A percentile compares a stretch with the other conserved stretches of the same genome.
Evolutionary conservation across 2,113 vertebrate species (phyloP).

Genomic region (Perca schrenkii): DNA sequence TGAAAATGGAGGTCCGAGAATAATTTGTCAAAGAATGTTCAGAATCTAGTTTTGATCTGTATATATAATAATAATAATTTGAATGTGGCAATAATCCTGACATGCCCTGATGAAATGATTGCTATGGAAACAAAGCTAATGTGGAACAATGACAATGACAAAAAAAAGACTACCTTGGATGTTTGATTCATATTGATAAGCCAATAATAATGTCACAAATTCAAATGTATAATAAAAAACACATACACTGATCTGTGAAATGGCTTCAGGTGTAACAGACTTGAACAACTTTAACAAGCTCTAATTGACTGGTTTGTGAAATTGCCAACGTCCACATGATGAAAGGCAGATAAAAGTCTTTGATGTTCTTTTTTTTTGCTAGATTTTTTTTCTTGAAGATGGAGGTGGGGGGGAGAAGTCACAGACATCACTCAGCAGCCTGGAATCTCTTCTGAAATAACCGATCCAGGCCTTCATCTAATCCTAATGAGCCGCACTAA

Average conservation of each 20-base stretch:
- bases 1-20: neutral
- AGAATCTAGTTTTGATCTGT: constrained; percentile 5
- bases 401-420: constrained; percentile 40
- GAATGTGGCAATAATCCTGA: neutral
- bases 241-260: constrained; percentile 26
- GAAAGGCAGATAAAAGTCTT: constrained; percentile 78
- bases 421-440: constrained; percentile 60
- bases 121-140: neutral
- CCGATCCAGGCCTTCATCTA: constrained; percentile 58
- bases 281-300: constrained; percentile 66
- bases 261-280: constrained; percentile 42
- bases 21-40: neutral
- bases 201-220: constrained; percentile 1
- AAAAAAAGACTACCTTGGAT: neutral
- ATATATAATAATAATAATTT: no score
- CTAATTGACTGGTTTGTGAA: constrained; percentile 77
- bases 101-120: neutral
- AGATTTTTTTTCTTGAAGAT: constrained; percentile 47
- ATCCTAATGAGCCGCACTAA: constrained; percentile 73
- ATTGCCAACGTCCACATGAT: constrained; percentile 75
- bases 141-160: neutral
- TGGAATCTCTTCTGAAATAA: constrained; percentile 55
- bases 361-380: constrained; percentile 61
- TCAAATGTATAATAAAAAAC: constrained; percentile 3
- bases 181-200: constrained; percentile 8